Base-by-base conservation (phyloP, 2,797 vertebrate genomes). In the Dendrocincla tyrannina region DNA sequence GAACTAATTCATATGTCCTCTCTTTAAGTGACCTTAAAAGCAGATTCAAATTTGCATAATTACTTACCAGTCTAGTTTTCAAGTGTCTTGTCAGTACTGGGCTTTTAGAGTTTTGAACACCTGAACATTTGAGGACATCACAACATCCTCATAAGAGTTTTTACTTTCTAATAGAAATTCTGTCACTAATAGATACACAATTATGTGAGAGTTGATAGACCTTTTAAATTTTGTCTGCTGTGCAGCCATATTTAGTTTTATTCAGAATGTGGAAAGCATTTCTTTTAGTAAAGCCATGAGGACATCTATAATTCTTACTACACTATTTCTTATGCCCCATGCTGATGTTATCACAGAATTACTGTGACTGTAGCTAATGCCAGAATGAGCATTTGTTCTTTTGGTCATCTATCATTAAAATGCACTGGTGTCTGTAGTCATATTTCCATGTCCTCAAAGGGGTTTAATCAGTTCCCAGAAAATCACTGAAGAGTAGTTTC, bases 281-380 rank as follows among this genome's bases (percentile, higher is more conserved):
- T 85, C 28, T 83, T 91, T 86, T 72, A 84, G 53, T 81, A 49
- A 88, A 93, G 37, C 22, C 13, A 10, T 49, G 5, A 49, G n/a
- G 53, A 35, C 7, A 27, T 58, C 37, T 79, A 2, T 47, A 74
- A 30, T 69, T 81, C 10, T 63, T 84, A 50, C 17, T 52, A 32
- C 8, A 28, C 9, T 52, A 10, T 83, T 87, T 86, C 69, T 78
- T 81, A 18, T 68, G 25, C 8, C 9, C 28, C 8, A 20, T 73
- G 16, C 9, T 42, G 37, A 25, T 64, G 7, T 77, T 94, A 32
- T 27, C 22, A 50, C n/a, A 46, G 46, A 72, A 62, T 74, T 68
- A 32, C 23, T 78, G 7, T 35, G 19, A 44, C 27, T 60, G 32
- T 18, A 84, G 35, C 33, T 84, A 41, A 56, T 77, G 64, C 30